Conservation (phyloP, 2,888 invertebrate genomes). For the Amblyjoppa fuscipennis region DNA sequence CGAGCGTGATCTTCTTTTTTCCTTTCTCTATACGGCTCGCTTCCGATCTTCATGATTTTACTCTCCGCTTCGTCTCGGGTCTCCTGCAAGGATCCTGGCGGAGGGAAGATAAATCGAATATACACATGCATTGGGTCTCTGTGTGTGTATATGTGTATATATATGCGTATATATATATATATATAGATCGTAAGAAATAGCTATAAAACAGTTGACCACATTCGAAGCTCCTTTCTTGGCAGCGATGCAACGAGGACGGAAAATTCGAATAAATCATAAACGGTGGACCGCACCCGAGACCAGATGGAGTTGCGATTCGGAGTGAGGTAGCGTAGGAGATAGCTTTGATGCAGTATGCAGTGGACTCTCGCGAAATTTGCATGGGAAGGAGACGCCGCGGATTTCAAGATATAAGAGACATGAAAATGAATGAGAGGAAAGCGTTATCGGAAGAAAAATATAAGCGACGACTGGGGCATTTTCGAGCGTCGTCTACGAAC, state of each 20-base stretch:
- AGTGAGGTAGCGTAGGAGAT: conserved; percentile 33
- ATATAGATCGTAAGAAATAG: not conserved
- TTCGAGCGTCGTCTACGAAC: conserved; percentile 3
- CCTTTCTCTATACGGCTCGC: not conserved
- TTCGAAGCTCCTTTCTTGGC: conserved; percentile 15
- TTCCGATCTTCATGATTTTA: conserved; percentile 24
- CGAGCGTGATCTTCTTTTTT: conserved; percentile 45
- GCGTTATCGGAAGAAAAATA: conserved; percentile 8
- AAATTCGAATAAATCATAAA: conserved; percentile 66
- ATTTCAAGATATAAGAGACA: conserved; percentile 13
- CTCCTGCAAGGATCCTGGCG: conserved; percentile 31
- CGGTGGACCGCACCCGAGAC: conserved; percentile 60
- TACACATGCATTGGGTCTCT: not conserved
- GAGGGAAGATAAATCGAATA: conserved; percentile 34
- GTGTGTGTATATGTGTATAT: not conserved
- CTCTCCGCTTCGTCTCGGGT: conserved; percentile 8
- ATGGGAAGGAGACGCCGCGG: conserved; percentile 36
- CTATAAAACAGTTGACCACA: conserved; percentile 10
- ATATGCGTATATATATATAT: not conserved
- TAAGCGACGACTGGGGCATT: conserved; percentile 3
- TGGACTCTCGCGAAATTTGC: conserved; percentile 43
- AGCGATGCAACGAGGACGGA: conserved; percentile 41
- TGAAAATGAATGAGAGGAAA: not conserved
- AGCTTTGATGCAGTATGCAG: conserved; percentile 39
- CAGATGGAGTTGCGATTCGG: conserved; percentile 64